Base-by-base conservation (phyloP, 2,888 invertebrate species). In the Epistrophe eligans region DNA sequence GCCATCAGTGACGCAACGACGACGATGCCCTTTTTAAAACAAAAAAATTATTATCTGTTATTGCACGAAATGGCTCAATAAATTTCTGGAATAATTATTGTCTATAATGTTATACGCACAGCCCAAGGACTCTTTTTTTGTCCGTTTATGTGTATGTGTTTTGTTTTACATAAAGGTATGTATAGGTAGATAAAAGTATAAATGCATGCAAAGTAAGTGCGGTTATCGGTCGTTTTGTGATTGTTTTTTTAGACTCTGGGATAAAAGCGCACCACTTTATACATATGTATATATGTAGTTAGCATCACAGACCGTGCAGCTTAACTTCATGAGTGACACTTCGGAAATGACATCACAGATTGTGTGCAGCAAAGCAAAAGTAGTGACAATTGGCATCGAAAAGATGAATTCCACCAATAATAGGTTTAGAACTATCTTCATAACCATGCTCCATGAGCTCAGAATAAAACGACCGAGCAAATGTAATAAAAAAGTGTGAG, bases 311-410 rank as follows among this genome's bases (percentile, higher is more conserved):
- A n/a, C 17, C 17, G 38, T 50, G 38, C 48, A 50, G 35, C 48
- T 67, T 38, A 28, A n/a, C 4, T 73, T 19, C 62, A 38, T 76
- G 84, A 84, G 84, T 80, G 84, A 80, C 80, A 72, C 72, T 80
- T 80, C 67, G 52, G 80, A 84, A 84, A 72, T 77, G 66, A 77
- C 71, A 80, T 84, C 77, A 24, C 24, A 84, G 84, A 84, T 80
- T 76, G 66, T 84, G 66, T 84, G 58, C 84, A 71, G 58, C 19
- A 50, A 50, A 50, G 67, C 50, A 67, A 55, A 15, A 28, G 15
- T 67, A 24, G 67, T 35, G 19, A 48, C 66, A 35, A n/a, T 48
- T 32, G 35, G 4, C 11, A 35, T 17, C 2, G 1, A 1, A 9
- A 38, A 38, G 67, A 8, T 35, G 67, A 67, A 67, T 50, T 67